Percentiles rank a stretch among this genome's conserved stretches.
Conservation (phyloP, 2,888 invertebrate species). For the Mellilla xanthometata region DNA sequence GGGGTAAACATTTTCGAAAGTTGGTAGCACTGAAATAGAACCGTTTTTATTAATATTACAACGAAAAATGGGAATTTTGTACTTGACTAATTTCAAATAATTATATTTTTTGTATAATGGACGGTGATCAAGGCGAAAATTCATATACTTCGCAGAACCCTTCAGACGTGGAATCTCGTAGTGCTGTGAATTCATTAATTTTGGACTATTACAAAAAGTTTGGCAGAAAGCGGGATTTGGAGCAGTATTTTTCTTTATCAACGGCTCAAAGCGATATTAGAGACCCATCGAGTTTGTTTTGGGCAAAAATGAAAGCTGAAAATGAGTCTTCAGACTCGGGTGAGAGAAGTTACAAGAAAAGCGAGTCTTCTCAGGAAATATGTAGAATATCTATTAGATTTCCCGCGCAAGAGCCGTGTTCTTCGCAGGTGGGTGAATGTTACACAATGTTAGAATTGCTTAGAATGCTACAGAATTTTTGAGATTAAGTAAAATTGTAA, state of each 20-base stretch:
- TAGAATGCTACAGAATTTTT: no score
- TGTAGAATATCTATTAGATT: conserved; percentile 73
- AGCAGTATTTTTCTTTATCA: conserved; percentile 84
- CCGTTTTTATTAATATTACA: conserved; percentile 12
- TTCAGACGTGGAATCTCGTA: conserved; percentile 39
- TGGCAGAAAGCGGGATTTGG: conserved; percentile 85
- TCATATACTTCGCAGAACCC: conserved; percentile 24
- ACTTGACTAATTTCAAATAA: no score
- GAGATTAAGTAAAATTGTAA: no score
- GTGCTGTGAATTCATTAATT: conserved; percentile 67
- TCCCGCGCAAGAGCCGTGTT: conserved; percentile 54
- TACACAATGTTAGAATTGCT: no score
- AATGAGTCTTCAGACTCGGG: conserved; percentile 70
- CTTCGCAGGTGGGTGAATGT: conserved; percentile 56
- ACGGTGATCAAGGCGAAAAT: conserved; percentile 45
- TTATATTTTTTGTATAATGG: conserved; percentile 44
- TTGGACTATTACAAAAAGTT: conserved; percentile 87
- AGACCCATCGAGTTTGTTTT: conserved; percentile 66
- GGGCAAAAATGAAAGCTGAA: conserved; percentile 71
- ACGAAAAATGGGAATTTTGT: background rate
- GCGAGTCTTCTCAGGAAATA: conserved; percentile 66
- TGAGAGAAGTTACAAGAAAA: conserved; percentile 41
- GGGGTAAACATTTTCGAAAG: no score
- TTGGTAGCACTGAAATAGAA: no score
- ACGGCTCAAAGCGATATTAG: conserved; percentile 68